Conservation (phyloP, 1,140 invertebrate genomes). For the Anagrus nilaparvatae region DNA sequence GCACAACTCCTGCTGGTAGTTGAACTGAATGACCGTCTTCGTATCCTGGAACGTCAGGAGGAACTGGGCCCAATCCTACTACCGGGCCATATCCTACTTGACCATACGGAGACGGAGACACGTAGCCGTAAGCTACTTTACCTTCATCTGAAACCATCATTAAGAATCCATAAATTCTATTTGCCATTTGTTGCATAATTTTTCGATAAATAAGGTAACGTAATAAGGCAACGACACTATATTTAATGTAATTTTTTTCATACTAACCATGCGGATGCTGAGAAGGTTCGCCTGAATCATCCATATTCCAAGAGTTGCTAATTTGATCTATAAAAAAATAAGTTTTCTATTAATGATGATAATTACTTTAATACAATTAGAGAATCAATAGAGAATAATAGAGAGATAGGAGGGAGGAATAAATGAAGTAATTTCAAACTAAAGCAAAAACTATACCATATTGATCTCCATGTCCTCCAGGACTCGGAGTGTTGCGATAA, state of each 20-base stretch:
- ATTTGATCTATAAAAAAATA: conserved; percentile 32
- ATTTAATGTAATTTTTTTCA: too few species aligned
- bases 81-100: conserved; percentile 42
- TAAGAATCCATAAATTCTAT: too few species aligned
- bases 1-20: conserved; percentile 21
- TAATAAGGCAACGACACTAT: too few species aligned
- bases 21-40: conserved; percentile 36
- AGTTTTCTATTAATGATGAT: neutral
- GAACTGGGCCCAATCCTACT: conserved; percentile 43
- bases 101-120: conserved; percentile 54
- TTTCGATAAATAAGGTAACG: too few species aligned
- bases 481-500: conserved; percentile 60
- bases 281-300: conserved; percentile 36
- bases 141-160: conserved; percentile 48
- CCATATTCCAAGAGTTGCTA: conserved; percentile 38
- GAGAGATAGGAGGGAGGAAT: too few species aligned
- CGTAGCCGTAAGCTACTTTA: conserved; percentile 54
- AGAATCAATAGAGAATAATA: too few species aligned
- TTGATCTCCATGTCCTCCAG: conserved; percentile 52
- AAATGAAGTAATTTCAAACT: neutral
- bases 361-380: too few species aligned
- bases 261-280: conserved; percentile 34
- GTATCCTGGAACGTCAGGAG: conserved; percentile 38
- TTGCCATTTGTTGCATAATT: too few species aligned
- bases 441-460: conserved; percentile 42